These are phyloP conservation scores for Odontocolon sp. DNA, from an alignment of 2,888 invertebrate species.

Conservation along the genomic window DNA sequence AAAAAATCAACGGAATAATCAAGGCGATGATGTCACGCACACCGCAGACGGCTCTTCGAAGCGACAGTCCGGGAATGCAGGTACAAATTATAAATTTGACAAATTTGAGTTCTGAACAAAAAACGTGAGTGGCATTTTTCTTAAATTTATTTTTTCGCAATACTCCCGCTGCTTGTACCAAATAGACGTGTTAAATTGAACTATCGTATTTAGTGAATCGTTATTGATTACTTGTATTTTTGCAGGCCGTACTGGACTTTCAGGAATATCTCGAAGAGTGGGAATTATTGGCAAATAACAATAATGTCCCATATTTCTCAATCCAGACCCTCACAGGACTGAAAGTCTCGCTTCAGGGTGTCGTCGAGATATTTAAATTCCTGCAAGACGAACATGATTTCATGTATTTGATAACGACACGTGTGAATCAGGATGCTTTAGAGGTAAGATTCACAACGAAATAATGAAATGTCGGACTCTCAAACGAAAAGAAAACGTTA, in stretches of 20 bases:
- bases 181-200: background rate
- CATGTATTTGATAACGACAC: conserved; percentile 54
- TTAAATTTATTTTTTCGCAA: no score
- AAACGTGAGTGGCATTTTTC: no score
- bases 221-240: background rate
- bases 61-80: background rate
- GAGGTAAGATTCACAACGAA: conserved; percentile 37
- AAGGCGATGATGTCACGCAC: conserved; percentile 42
- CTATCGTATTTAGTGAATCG: background rate
- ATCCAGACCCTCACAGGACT: conserved; percentile 37
- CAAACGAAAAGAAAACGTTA: no score
- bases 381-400: conserved; percentile 20
- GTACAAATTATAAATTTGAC: no score
- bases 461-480: background rate
- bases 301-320: background rate
- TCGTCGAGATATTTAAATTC: conserved; percentile 35
- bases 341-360: conserved; percentile 26
- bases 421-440: conserved; percentile 58
- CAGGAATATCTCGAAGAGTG: conserved; percentile 15
- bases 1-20: conserved; percentile 28
- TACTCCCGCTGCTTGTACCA: no score
- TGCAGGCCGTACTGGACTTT: background rate
- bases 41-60: conserved; percentile 17
- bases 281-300: background rate
- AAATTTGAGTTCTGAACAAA: no score